Base-by-base conservation (phyloP, 2,888 invertebrate genomes). In the Kryphioiulus occultus region DNA sequence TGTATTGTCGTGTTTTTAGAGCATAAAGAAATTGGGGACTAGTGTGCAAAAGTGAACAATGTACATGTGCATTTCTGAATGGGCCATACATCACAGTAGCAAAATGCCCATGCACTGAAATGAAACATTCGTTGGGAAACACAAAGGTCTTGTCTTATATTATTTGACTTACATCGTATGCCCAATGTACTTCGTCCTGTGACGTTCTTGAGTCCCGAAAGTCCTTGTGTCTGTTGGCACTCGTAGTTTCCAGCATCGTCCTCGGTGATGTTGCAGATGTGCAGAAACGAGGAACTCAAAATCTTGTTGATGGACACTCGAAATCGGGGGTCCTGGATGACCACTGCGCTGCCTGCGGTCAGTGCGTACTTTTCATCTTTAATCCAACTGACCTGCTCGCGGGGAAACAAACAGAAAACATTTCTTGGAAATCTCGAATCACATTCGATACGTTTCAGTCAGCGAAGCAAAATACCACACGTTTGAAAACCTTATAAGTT, bases 161-260 rank as follows among this genome's bases (percentile, higher is more conserved):
- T 47, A 12, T 47, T 12, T 47, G 5, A 53, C 53, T 53, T 53
- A 53, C 53, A 53, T 53, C 53, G 19, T 53, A 53, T 53, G 53
- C 53, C 53, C 53, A 53, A 19, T 19, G n/a, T 53, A 53, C 53
- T 53, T 53, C 53, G 53, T 1, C 53, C 53, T 3, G 53, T 53
- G 53, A n/a, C 19, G 53, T 53, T 53, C 17, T 53, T 53, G 53
- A 5, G 17, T 53, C 53, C 53, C 53, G 53, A 53, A n/a, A 53
- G 83, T 26, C 83, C 26, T 83, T 15, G 35, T 17, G 35, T 39
- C 42, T 85, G 85, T n/a, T 44, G 85, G 85, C 85, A 85, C 44
- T 85, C 85, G 42, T 85, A 85, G 26, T 4, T 17, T 22, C 85
- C 85, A 15, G 85, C 42, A 44, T 85, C 85, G 1, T 85, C 42